Conservation (phyloP, 2,888 invertebrate species). For the Tricholauxania praeusta region DNA sequence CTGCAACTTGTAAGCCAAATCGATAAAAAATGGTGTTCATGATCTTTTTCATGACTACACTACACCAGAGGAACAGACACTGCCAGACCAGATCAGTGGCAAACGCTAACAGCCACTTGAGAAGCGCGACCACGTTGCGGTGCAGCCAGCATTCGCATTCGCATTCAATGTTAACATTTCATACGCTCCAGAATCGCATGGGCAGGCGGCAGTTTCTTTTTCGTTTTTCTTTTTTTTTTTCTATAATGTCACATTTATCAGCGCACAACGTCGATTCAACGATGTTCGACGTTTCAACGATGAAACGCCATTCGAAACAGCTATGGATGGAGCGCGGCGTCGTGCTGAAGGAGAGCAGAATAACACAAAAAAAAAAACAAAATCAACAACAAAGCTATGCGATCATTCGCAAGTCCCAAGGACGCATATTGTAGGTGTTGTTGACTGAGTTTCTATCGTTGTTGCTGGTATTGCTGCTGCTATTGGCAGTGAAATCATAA, state of each 20-base stretch:
- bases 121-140: background rate
- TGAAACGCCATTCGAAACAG: no score
- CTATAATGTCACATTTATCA: no score
- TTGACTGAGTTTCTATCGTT: conserved; percentile 30
- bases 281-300: background rate
- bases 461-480: background rate
- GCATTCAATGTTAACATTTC: background rate
- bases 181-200: background rate
- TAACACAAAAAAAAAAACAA: background rate
- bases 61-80: no score
- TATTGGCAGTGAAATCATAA: conserved; percentile 4
- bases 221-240: no score
- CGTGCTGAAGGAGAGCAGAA: background rate
- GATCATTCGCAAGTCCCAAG: conserved; percentile 30
- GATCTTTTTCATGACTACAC: no score
- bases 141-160: background rate
- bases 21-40: no score
- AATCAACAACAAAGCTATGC: background rate
- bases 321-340: background rate
- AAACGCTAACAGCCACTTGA: conserved; percentile 5
- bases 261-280: background rate
- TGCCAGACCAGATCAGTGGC: no score
- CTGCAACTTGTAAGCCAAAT: no score
- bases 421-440: conserved; percentile 40
- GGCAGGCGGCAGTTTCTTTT: background rate